Evolutionary conservation across 1,140 invertebrate genomes (phyloP).

Genomic region (Melanaphis sacchari): DNA sequence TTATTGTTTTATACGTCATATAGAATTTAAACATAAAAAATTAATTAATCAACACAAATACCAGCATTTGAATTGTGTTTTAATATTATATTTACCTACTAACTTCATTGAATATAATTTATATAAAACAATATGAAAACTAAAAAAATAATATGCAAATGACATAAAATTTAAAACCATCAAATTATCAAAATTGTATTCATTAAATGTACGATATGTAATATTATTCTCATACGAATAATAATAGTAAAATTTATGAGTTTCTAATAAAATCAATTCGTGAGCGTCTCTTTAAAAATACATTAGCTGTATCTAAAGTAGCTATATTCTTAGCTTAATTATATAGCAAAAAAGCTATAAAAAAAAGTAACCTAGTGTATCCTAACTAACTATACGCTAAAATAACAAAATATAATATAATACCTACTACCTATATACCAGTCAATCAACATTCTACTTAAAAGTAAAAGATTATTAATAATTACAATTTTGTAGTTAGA

Average conservation of each 20-base stretch:
- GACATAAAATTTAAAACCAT: neutral
- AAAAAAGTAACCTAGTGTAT: neutral
- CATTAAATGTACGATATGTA: neutral
- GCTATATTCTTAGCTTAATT: neutral
- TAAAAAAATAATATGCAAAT: neutral
- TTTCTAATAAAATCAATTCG: neutral
- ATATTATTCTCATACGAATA: neutral
- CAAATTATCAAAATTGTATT: neutral
- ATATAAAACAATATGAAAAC: neutral
- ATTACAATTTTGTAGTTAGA: neutral
- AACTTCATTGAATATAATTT: neutral
- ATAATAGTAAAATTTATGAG: neutral
- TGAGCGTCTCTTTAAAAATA: neutral
- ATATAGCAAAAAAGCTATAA: neutral
- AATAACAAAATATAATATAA: neutral
- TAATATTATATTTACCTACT: neutral
- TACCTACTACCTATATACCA: neutral
- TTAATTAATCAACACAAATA: neutral
- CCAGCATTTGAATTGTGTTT: neutral
- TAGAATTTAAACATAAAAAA: neutral
- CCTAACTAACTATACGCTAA: neutral
- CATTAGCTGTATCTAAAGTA: neutral
- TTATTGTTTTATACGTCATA: neutral
- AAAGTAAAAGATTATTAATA: conserved; percentile 7
- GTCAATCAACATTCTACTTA: neutral